These are phyloP conservation scores for Fratercula arctica DNA, from an alignment of 2,797 vertebrate species.

Conservation along the genomic window DNA sequence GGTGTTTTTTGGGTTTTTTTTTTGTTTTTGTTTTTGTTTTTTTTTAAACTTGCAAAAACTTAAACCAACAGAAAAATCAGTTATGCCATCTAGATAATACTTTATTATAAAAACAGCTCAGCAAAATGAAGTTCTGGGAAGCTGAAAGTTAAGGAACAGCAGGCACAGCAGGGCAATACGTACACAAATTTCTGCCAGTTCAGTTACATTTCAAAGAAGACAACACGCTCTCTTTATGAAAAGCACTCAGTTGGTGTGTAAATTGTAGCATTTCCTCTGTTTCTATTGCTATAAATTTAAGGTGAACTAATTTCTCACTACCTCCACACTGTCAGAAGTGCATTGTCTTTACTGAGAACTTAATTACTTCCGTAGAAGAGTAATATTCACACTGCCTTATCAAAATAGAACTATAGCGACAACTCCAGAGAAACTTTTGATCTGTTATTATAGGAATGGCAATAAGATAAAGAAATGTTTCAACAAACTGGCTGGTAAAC, in stretches of 20 bases:
- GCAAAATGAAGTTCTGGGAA: background rate
- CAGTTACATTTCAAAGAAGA: background rate
- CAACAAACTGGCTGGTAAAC: background rate
- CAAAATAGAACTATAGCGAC: background rate
- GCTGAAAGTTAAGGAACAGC: background rate
- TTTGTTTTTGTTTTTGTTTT: too few species aligned
- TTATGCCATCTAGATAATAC: background rate
- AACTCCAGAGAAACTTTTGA: background rate
- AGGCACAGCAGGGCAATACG: background rate
- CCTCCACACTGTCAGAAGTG: background rate
- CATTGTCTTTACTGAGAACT: background rate
- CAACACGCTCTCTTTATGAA: background rate
- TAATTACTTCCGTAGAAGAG: background rate
- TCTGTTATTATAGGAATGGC: background rate
- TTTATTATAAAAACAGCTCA: background rate
- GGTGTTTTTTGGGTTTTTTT: too few species aligned
- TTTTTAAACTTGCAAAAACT: background rate
- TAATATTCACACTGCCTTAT: background rate
- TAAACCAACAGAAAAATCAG: background rate
- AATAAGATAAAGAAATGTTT: background rate
- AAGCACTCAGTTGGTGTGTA: background rate
- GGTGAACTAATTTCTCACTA: background rate
- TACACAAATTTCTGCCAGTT: background rate
- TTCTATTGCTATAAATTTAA: background rate
- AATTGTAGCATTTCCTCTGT: background rate